Evolutionary conservation across 2,113 vertebrate species (phyloP).

Genomic region (Leptosomus discolor): DNA sequence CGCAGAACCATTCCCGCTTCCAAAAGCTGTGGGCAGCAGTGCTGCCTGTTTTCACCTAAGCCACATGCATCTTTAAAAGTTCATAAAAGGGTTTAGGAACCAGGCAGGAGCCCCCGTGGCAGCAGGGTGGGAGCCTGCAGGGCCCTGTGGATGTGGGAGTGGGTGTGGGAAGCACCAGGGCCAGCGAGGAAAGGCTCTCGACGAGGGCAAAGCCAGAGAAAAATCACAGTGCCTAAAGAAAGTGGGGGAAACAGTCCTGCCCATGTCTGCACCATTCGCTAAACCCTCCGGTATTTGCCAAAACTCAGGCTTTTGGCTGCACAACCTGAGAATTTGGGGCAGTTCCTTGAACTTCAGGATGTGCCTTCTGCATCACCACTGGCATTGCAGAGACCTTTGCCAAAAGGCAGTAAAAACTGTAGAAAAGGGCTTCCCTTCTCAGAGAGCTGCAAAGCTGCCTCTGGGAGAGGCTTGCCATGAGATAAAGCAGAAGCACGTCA

Average conservation of each 20-base stretch:
- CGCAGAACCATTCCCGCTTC: neutral
- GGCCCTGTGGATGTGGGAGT: neutral
- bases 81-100: neutral
- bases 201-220: neutral
- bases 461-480: neutral
- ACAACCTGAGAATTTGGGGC: neutral
- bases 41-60: neutral
- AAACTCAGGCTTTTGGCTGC: neutral
- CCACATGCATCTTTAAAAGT: fast-evolving
- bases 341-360: neutral
- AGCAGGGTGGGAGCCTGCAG: neutral
- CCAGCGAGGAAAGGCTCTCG: fast-evolving
- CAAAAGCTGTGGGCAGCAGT: neutral
- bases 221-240: neutral
- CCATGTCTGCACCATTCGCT: fast-evolving
- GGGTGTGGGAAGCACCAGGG: neutral
- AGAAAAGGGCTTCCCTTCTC: neutral
- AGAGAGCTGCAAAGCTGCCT: neutral
- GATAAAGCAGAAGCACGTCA: neutral
- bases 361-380: neutral
- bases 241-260: neutral
- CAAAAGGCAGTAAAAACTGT: neutral
- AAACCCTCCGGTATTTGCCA: neutral
- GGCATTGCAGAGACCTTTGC: neutral
- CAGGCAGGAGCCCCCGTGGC: neutral